phyloP scores from a whole-genome alignment of 2,797 vertebrate genomes.

The Sebastes kiyomatsui region DNA sequence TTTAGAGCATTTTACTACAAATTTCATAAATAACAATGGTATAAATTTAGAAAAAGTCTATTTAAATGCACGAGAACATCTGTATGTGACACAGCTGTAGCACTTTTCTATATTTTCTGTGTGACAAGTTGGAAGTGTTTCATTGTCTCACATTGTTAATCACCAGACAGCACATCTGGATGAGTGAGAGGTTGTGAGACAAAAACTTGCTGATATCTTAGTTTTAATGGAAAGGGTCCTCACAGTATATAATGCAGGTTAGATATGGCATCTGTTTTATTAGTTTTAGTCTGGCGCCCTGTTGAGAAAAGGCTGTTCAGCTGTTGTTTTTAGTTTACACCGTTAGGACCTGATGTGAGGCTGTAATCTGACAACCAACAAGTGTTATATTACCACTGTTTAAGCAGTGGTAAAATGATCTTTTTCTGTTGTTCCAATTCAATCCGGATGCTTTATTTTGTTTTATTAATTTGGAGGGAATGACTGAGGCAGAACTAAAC shows the following conservation, averaged over 20 bases:
- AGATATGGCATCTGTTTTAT: background rate
- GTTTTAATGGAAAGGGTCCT: background rate
- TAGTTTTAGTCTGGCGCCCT: background rate
- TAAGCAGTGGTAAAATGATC: background rate
- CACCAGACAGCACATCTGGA: background rate
- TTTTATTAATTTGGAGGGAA: background rate
- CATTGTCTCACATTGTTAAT: background rate
- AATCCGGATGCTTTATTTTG: background rate
- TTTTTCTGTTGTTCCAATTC: background rate
- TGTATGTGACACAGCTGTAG: background rate
- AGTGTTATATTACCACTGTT: background rate
- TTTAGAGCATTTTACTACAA: background rate
- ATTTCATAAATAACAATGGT: background rate
- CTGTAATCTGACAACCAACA: background rate
- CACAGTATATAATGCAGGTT: background rate
- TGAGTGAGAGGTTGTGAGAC: background rate
- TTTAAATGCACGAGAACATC: background rate
- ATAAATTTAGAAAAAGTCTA: background rate
- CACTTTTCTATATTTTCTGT: background rate
- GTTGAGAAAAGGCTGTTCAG: background rate
- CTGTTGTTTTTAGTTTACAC: background rate
- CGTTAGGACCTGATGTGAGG: background rate
- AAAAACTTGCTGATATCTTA: background rate
- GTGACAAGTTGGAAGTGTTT: background rate
- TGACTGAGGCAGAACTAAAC: background rate